These are phyloP conservation scores for Antheraea mylitta DNA, from an alignment of 1,140 invertebrate genomes.

Conservation along the genomic window DNA sequence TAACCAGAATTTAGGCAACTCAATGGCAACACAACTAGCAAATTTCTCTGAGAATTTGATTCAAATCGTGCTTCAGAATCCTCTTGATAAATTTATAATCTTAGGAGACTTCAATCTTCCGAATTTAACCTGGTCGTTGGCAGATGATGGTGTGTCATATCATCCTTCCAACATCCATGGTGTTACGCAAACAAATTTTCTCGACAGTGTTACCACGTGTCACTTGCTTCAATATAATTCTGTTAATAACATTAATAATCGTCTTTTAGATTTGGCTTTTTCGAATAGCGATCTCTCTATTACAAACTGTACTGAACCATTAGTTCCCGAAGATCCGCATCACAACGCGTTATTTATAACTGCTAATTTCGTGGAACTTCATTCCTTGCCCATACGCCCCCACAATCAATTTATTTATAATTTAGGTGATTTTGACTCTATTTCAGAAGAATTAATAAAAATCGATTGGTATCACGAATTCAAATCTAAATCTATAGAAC, in stretches of 20 bases:
- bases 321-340: too few relatives aligned
- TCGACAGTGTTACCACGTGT: slow-evolving; percentile 16
- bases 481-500: too few relatives aligned
- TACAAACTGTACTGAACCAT: too few relatives aligned
- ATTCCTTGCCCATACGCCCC: too few relatives aligned
- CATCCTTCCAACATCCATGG: slow-evolving; percentile 6
- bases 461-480: too few relatives aligned
- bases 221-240: not conserved
- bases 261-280: not conserved
- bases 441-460: too few relatives aligned
- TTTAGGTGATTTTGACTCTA: too few relatives aligned
- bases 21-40: slow-evolving; percentile 4
- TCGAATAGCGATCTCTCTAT: not conserved
- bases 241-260: slow-evolving; percentile 2
- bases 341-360: too few relatives aligned
- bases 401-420: too few relatives aligned
- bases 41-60: not conserved
- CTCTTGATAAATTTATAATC: slow-evolving; percentile 12
- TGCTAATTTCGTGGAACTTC: too few relatives aligned
- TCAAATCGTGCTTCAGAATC: slow-evolving; percentile 2
- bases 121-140: not conserved
- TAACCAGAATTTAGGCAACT: slow-evolving; percentile 10
- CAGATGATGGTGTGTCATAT: slow-evolving; percentile 11
- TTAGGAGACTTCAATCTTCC: slow-evolving; percentile 13
- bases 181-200: not conserved